Evolutionary conservation across 92 coral and sea anemone species (phyloP).

Genomic region (Plumapathes pennacea): DNA sequence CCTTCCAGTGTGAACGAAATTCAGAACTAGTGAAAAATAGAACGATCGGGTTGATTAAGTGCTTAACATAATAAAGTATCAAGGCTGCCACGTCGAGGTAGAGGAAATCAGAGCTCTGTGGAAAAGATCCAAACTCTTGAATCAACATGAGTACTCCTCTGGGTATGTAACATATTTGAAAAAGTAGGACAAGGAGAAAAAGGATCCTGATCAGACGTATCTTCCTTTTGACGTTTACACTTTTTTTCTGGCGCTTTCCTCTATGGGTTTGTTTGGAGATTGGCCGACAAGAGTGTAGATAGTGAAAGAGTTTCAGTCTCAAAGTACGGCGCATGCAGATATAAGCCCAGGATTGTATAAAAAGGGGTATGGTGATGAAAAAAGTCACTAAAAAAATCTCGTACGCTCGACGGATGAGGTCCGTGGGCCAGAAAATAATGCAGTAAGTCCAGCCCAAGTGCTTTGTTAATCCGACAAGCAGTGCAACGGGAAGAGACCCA

Average conservation of each 20-base stretch:
- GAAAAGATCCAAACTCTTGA: conserved; percentile 36
- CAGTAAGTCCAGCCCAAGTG: neutral
- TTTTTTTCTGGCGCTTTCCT: conserved; percentile 43
- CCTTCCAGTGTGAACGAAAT: conserved; percentile 35
- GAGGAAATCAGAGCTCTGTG: conserved; percentile 26
- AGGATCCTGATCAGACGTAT: conserved; percentile 41
- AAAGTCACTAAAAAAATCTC: neutral
- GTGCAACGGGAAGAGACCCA: conserved; percentile 20
- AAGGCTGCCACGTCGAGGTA: conserved; percentile 38
- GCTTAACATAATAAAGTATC: conserved; percentile 59
- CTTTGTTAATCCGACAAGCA: neutral
- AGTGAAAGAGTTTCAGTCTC: too few relatives aligned
- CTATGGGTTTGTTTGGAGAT: too few relatives aligned
- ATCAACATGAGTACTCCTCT: conserved; percentile 62
- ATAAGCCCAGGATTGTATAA: too few relatives aligned
- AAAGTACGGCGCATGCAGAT: too few relatives aligned
- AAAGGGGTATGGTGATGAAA: neutral
- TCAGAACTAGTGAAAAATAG: conserved; percentile 59
- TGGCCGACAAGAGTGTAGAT: too few relatives aligned
- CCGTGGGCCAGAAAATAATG: neutral
- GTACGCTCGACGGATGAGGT: neutral
- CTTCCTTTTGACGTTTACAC: conserved; percentile 15
- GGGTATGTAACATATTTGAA: conserved; percentile 66
- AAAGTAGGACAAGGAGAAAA: conserved; percentile 46
- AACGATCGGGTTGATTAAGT: conserved; percentile 64